phyloP scores from a whole-genome alignment of 2,888 invertebrate species.

The Callosobruchus maculatus region DNA sequence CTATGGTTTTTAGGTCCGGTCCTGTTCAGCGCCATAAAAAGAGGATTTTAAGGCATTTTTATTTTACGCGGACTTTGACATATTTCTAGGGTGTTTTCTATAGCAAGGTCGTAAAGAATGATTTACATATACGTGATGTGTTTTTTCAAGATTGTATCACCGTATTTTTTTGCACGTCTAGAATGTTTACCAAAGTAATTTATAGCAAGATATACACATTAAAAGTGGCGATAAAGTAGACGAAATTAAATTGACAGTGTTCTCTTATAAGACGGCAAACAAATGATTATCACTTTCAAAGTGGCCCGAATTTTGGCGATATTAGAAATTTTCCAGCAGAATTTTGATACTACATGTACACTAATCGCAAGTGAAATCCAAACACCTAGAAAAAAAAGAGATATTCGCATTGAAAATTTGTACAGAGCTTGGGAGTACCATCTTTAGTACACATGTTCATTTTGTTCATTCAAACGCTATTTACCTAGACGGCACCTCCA shows the following conservation, averaged over 20 bases:
- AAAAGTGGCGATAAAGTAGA: neutral
- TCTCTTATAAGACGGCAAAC: neutral
- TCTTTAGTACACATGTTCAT: too few relatives aligned
- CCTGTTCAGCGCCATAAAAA: neutral
- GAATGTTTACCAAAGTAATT: neutral
- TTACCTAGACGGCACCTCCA: too few relatives aligned
- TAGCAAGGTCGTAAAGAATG: neutral
- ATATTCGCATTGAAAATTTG: too few relatives aligned
- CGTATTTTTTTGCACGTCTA: neutral
- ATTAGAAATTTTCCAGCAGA: neutral
- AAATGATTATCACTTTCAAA: neutral
- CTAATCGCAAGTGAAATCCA: too few relatives aligned
- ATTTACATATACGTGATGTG: neutral
- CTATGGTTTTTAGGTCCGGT: neutral
- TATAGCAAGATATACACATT: neutral
- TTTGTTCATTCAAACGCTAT: too few relatives aligned
- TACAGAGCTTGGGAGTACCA: too few relatives aligned
- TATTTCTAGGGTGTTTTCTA: neutral
- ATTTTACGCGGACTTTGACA: neutral
- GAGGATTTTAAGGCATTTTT: neutral
- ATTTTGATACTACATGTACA: too few relatives aligned
- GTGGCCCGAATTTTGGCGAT: neutral
- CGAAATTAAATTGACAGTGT: neutral
- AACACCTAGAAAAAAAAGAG: too few relatives aligned
- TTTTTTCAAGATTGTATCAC: neutral